Conservation (phyloP, 92 coral and sea anemone species). For the Zoanthus solanderi region DNA sequence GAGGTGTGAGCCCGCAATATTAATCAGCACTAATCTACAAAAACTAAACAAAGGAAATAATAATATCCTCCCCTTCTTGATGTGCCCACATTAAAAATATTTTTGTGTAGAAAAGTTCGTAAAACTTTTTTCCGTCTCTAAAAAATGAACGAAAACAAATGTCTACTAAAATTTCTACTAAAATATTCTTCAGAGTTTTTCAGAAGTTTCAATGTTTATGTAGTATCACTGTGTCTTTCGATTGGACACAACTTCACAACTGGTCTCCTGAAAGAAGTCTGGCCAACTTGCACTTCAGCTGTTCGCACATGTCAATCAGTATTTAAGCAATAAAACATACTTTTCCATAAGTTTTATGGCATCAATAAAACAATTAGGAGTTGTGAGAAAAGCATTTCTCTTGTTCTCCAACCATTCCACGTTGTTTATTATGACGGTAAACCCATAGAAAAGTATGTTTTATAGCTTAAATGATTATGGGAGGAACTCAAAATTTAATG, state of each 20-base stretch:
- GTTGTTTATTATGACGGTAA: neutral
- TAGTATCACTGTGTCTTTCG: neutral
- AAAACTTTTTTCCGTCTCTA: neutral
- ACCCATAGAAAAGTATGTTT: too few species aligned
- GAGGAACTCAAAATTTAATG: neutral
- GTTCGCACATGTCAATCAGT: neutral
- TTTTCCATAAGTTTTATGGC: neutral
- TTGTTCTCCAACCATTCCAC: neutral
- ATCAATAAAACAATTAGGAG: neutral
- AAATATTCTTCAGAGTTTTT: neutral
- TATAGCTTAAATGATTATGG: neutral
- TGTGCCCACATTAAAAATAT: neutral
- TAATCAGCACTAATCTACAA: too few species aligned
- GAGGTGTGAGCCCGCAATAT: neutral
- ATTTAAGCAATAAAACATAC: neutral
- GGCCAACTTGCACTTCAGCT: neutral
- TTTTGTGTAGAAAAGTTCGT: neutral
- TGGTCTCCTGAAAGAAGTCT: neutral
- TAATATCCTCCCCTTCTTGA: too few species aligned
- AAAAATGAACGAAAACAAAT: neutral
- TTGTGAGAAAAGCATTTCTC: neutral
- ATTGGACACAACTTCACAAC: constrained; percentile 11
- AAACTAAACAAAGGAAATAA: too few species aligned
- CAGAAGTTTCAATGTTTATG: neutral
- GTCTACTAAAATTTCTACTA: neutral